Conservation (phyloP, 2,113 vertebrate species). For the Eptesicus fuscus region DNA sequence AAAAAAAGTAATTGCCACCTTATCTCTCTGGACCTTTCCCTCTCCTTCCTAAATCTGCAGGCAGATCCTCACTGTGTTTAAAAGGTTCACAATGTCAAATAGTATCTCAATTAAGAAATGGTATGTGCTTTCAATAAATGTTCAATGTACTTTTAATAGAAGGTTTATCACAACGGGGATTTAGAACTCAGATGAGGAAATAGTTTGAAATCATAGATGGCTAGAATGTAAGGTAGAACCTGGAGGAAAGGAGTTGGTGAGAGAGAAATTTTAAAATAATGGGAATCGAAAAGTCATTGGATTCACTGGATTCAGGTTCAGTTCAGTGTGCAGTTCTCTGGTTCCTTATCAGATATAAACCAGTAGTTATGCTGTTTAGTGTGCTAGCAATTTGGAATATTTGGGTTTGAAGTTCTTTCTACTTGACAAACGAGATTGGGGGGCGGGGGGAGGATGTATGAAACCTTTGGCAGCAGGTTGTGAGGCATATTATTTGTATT, state of each 20-base stretch:
- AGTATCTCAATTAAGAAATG: not conserved
- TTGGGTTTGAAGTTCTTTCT: conserved; percentile 25
- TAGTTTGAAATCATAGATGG: conserved; percentile 12
- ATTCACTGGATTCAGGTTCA: not conserved
- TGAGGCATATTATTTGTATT: conserved; percentile 52
- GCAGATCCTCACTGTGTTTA: not conserved
- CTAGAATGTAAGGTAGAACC: not conserved
- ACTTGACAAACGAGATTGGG: not conserved
- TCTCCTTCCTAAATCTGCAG: not conserved
- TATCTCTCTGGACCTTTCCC: not conserved
- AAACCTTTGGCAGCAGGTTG: conserved; percentile 29
- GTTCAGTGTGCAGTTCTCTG: not conserved
- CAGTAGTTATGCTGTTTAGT: not conserved
- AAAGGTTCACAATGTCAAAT: not conserved
- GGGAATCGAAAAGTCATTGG: not conserved
- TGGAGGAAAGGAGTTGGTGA: not conserved
- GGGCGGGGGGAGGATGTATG: not conserved
- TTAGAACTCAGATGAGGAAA: conserved; percentile 15
- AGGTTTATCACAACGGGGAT: not conserved
- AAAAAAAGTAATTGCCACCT: not conserved
- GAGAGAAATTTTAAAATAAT: conserved; percentile 29
- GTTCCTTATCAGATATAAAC: not conserved
- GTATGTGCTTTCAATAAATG: not conserved
- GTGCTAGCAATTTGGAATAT: conserved; percentile 8
- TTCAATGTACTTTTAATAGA: not conserved